phyloP scores from a whole-genome alignment of 2,888 invertebrate genomes.

The Malacosoma neustria region DNA sequence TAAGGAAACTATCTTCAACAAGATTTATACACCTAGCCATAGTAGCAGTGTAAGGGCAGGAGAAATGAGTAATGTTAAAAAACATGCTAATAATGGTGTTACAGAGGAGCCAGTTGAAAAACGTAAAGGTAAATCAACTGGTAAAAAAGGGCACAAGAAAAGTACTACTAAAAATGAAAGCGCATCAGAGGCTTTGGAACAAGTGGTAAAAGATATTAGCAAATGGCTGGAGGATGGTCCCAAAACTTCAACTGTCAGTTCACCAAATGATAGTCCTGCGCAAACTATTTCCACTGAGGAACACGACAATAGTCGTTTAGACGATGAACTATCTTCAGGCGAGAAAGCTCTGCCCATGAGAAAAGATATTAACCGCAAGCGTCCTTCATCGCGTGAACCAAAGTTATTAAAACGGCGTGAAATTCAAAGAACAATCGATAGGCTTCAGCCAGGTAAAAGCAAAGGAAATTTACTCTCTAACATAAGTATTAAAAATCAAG shows the following conservation, averaged over 20 bases:
- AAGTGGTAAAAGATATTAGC: constrained; percentile 89
- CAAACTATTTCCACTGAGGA: constrained; percentile 79
- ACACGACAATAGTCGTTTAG: constrained; percentile 58
- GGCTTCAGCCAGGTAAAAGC: constrained; percentile 89
- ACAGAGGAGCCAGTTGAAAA: constrained; percentile 33
- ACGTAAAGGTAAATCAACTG: constrained; percentile 24
- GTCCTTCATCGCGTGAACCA: constrained; percentile 54
- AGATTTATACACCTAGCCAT: constrained; percentile 36
- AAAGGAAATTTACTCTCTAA: constrained; percentile 89
- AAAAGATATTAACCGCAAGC: constrained; percentile 66
- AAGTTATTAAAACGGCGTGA: constrained; percentile 76
- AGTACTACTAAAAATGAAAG: constrained; percentile 70
- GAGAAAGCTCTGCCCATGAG: constrained; percentile 41
- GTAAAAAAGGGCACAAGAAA: constrained; percentile 54
- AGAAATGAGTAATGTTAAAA: constrained; percentile 28
- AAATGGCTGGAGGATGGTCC: constrained; percentile 92
- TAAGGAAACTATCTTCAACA: constrained; percentile 48
- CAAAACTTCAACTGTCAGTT: constrained; percentile 82
- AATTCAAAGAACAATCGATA: constrained; percentile 87
- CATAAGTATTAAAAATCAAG: constrained; percentile 66
- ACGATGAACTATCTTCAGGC: constrained; percentile 52
- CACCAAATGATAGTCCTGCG: constrained; percentile 86
- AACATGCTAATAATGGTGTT: constrained; percentile 7
- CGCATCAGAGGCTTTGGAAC: constrained; percentile 71
- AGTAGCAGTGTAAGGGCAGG: constrained; percentile 29